Evolutionary conservation across 2,797 vertebrate species (phyloP).

Genomic region (Enteromius unitaeniatus): DNA sequence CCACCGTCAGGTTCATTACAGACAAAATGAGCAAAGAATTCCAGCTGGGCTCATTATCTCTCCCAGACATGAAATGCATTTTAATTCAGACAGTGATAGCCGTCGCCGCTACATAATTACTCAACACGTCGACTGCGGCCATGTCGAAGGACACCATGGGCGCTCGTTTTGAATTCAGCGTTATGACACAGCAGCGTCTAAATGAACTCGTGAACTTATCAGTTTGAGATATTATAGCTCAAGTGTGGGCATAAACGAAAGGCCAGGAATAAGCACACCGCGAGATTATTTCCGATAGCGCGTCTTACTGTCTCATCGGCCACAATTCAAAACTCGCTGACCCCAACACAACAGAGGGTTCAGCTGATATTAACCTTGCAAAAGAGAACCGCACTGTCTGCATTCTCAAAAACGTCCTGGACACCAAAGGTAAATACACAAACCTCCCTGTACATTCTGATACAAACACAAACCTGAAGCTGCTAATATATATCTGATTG

Average conservation of each 20-base stretch:
- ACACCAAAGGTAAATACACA: not conserved
- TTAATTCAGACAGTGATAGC: constrained; percentile 52
- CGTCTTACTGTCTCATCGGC: constrained; percentile 27
- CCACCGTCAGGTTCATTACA: constrained; percentile 56
- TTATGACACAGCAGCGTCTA: constrained; percentile 27
- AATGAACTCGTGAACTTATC: constrained; percentile 37
- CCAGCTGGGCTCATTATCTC: constrained; percentile 62
- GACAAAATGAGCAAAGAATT: constrained; percentile 58
- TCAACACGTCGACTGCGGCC: constrained; percentile 43
- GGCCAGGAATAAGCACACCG: not conserved
- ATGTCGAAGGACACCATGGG: constrained; percentile 27
- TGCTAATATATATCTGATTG: not conserved
- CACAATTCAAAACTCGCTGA: constrained; percentile 37
- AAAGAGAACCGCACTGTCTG: not conserved
- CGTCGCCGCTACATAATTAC: constrained; percentile 57
- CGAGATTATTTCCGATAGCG: not conserved
- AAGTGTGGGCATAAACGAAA: constrained; percentile 17
- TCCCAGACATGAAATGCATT: constrained; percentile 58
- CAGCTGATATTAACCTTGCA: constrained; percentile 32
- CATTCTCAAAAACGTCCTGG: constrained; percentile 26
- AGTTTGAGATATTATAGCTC: constrained; percentile 31
- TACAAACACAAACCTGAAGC: not conserved
- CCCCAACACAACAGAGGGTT: constrained; percentile 23
- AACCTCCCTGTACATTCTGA: not conserved
- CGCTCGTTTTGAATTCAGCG: constrained; percentile 16